Conservation (phyloP, 2,113 vertebrate species). For the Coregonus clupeaformis region DNA sequence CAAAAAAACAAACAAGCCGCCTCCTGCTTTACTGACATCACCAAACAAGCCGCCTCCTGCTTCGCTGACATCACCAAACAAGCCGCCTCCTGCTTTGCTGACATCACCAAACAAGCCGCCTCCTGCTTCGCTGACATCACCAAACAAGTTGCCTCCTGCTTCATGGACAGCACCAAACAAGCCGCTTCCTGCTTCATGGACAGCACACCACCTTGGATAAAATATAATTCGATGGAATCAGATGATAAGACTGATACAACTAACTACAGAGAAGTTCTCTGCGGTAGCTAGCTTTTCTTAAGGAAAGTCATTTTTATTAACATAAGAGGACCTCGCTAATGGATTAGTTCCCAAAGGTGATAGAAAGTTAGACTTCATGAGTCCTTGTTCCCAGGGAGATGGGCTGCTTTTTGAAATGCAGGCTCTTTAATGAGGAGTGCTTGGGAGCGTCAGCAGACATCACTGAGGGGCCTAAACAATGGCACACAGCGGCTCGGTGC, state of each 20-base stretch:
- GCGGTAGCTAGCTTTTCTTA: too few relatives aligned
- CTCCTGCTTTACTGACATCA: too few relatives aligned
- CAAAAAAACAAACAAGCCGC: neutral
- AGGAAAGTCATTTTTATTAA: neutral
- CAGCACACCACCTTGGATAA: neutral
- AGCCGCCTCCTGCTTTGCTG: too few relatives aligned
- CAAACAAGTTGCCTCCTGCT: too few relatives aligned
- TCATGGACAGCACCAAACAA: too few relatives aligned
- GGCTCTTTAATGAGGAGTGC: constrained; percentile 12
- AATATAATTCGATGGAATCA: neutral
- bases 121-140: too few relatives aligned
- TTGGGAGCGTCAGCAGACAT: neutral
- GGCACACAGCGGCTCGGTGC: neutral
- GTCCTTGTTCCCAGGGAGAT: neutral
- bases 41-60: too few relatives aligned
- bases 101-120: too few relatives aligned
- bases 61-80: too few relatives aligned
- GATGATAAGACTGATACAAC: too few relatives aligned
- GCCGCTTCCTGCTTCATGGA: neutral
- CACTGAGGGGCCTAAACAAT: neutral
- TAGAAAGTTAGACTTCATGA: constrained; percentile 12
- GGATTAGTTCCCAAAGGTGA: neutral
- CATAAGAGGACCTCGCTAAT: neutral
- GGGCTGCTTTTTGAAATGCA: neutral
- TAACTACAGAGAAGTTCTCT: too few relatives aligned